These are phyloP conservation scores for Scrobipalpa atriplicella DNA, from an alignment of 2,888 invertebrate species.

Conservation along the genomic window DNA sequence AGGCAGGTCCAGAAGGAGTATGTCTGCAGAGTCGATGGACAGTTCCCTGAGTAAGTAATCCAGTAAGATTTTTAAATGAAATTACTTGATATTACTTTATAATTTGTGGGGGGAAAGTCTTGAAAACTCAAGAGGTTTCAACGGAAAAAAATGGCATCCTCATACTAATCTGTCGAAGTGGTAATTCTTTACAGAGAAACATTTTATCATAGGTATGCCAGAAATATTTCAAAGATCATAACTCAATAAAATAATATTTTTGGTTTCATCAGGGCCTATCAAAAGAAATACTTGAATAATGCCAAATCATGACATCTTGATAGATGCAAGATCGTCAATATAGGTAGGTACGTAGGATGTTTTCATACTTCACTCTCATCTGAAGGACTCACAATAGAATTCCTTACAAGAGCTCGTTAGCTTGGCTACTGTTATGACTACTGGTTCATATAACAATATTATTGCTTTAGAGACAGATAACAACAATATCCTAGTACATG, in stretches of 20 bases:
- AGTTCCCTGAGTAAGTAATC: slow-evolving; percentile 92
- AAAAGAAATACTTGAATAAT: background rate
- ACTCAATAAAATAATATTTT: background rate
- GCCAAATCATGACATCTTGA: background rate
- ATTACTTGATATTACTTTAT: too few relatives aligned
- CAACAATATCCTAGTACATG: too few relatives aligned
- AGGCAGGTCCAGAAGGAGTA: slow-evolving; percentile 97
- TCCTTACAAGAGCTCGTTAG: background rate
- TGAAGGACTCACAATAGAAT: background rate
- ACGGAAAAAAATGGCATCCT: too few relatives aligned
- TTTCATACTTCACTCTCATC: background rate
- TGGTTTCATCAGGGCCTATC: slow-evolving; percentile 2
- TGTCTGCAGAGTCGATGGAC: slow-evolving; percentile 96
- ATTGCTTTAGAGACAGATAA: background rate
- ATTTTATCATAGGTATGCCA: too few relatives aligned
- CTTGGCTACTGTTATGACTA: background rate
- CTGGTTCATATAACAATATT: background rate
- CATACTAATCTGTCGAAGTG: too few relatives aligned
- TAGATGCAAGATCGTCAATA: background rate
- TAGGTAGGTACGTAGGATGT: background rate
- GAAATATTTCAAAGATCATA: too few relatives aligned
- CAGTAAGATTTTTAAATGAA: too few relatives aligned
- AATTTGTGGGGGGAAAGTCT: too few relatives aligned
- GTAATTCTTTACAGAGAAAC: too few relatives aligned
- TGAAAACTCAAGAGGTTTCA: too few relatives aligned